Conservation (phyloP, 1,140 invertebrate species). For the Carposina sasakii region DNA sequence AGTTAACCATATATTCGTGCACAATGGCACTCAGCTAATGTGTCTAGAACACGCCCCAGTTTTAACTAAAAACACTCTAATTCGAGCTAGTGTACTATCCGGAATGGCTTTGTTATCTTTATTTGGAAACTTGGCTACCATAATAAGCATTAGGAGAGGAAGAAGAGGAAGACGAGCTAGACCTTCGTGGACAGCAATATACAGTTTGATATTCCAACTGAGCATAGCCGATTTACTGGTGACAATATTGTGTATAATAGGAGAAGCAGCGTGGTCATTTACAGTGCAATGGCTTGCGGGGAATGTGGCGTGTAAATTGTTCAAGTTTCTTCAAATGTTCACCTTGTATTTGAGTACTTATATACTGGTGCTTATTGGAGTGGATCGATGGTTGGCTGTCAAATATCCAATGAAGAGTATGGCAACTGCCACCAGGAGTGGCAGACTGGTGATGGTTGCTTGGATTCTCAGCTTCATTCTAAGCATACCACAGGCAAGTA, state of each 20-base stretch:
- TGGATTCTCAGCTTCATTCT: conserved; percentile 82
- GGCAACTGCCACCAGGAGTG: conserved; percentile 77
- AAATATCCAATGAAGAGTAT: conserved; percentile 85
- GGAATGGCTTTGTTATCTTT: conserved; percentile 82
- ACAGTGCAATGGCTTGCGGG: conserved; percentile 87
- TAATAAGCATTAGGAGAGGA: conserved; percentile 80
- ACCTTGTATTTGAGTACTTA: conserved; percentile 89
- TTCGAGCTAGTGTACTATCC: conserved; percentile 77
- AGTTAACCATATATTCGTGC: conserved; percentile 25
- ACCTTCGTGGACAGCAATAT: conserved; percentile 80
- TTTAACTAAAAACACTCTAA: conserved; percentile 73
- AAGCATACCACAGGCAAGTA: conserved; percentile 86
- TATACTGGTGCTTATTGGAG: conserved; percentile 85
- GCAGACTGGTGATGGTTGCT: conserved; percentile 75
- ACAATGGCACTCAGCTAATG: conserved; percentile 54
- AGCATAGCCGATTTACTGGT: conserved; percentile 85
- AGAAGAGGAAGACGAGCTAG: conserved; percentile 67
- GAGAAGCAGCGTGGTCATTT: conserved; percentile 85
- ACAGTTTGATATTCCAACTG: conserved; percentile 84
- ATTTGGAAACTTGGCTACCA: conserved; percentile 82
- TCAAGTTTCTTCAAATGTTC: conserved; percentile 89
- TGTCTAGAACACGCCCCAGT: conserved; percentile 78
- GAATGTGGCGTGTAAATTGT: conserved; percentile 83
- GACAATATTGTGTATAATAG: conserved; percentile 84
- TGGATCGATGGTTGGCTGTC: conserved; percentile 86